Evolutionary conservation across 2,113 vertebrate species (phyloP).

Genomic region (Tautogolabrus adspersus): DNA sequence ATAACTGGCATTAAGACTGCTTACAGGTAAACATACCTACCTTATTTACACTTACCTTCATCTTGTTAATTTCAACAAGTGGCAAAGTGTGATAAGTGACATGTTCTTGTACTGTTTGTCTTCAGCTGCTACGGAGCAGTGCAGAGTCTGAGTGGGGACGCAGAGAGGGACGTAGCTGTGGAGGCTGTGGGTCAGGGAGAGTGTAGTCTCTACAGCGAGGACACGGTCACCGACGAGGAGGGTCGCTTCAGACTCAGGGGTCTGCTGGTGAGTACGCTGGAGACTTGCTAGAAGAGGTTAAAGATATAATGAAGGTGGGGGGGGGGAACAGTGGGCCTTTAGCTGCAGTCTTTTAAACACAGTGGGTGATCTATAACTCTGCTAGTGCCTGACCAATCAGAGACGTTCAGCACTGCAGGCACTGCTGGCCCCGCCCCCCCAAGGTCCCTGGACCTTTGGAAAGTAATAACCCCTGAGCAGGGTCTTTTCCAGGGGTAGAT

Average conservation of each 20-base stretch:
- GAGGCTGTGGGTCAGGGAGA: constrained; percentile 93
- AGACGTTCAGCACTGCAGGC: no score
- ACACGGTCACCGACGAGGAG: constrained; percentile 94
- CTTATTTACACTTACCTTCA: not conserved
- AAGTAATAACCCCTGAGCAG: no score
- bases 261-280: constrained; percentile 87
- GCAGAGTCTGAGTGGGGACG: constrained; percentile 94
- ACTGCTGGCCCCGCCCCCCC: no score
- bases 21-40: constrained; percentile 60
- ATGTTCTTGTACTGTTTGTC: not conserved
- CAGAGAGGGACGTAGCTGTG: constrained; percentile 92
- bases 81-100: not conserved
- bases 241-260: constrained; percentile 94
- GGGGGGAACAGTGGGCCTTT: no score
- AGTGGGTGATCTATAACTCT: no score
- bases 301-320: not conserved
- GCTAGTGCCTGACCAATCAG: no score
- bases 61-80: not conserved
- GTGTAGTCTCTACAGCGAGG: constrained; percentile 94
- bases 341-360: no score
- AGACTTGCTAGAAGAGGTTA: not conserved
- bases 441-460: no score
- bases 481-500: no score
- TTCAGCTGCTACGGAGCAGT: constrained; percentile 93
- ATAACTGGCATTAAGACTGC: constrained; percentile 94